Evolutionary conservation across 2,797 vertebrate genomes (phyloP), one percentile per base, ranked within the genome.

Genomic region (Megaceryle alcyon): DNA sequence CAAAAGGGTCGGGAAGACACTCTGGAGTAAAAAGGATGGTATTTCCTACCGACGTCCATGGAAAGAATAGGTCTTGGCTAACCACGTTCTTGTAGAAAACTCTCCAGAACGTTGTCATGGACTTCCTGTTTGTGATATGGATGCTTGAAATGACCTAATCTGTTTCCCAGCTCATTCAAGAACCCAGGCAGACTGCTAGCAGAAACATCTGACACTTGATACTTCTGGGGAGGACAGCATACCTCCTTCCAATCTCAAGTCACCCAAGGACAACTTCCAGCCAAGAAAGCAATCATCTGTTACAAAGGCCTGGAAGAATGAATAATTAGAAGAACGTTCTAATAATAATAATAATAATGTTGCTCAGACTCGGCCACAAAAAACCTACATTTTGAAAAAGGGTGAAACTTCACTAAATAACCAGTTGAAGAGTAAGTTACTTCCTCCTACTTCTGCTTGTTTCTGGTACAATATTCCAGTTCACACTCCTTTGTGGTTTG

Each of bases 161-260:
- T 86, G 37, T 76, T 95, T 90, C 77, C 70, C 59, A 90, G 51
- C 39, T 95, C 80, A 59, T 94, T 92, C 72, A 92, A 64, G 79
- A 90, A 57, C 20, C 41, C 19, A 9, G 65, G 21, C 65, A 92
- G 56, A 57, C 8, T 82, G 53, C 39, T 35, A 82, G 57, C 46
- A 93, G 82, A 84, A 63, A 28, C 13, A 28, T 72, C 44, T 65
- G 82, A 91, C 29, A 91, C 31, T 12, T 64, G 60, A 87, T 70
- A 79, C 56, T 83, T 69, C 54, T 86, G 49, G 60, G 82, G 82
- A 81, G 22, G 46, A 61, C 29, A 91, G 63, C 70, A 65, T 46
- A 35, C 41, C 65, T 75, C 41, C 56, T 92, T 54, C 69, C 1
- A 1, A 51, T 69, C 69, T 88, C 70, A 69, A 71, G 85, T 90